phyloP scores from a whole-genome alignment of 2,113 vertebrate genomes.

The Cryptomyrus ogoouensis region DNA sequence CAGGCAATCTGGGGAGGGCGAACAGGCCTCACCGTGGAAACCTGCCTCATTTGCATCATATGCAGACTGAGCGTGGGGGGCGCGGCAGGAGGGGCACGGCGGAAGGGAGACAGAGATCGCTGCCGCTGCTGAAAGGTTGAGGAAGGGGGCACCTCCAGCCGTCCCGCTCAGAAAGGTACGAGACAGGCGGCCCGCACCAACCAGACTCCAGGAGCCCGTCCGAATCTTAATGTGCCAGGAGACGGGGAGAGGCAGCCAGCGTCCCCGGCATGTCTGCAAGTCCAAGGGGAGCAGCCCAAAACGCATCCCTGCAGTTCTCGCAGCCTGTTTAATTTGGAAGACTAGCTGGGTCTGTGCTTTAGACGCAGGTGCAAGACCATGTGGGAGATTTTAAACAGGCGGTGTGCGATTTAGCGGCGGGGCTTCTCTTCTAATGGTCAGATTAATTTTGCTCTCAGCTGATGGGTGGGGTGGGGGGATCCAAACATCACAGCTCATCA shows the following conservation, averaged over 20 bases:
- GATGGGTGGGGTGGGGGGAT: neutral
- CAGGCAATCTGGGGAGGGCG: neutral
- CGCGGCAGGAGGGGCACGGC: conserved; percentile 26
- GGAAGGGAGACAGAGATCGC: conserved; percentile 33
- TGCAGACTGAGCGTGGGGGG: neutral
- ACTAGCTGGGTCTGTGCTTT: neutral
- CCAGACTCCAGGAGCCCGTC: neutral
- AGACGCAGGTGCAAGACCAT: neutral
- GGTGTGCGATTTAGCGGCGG: too few species aligned
- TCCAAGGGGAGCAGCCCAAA: neutral
- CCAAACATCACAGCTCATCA: neutral
- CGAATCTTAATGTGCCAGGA: neutral
- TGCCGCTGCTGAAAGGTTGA: neutral
- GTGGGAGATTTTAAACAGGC: neutral
- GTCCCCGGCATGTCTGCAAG: neutral
- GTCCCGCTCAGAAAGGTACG: neutral
- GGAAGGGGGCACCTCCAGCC: neutral
- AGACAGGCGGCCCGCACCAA: neutral
- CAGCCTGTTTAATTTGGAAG: neutral
- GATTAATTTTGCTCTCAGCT: conserved; percentile 10
- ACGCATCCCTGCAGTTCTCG: neutral
- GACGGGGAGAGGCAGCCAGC: neutral
- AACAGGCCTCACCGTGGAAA: neutral
- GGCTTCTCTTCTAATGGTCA: neutral
- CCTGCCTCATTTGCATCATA: neutral